Percentiles rank a stretch among this genome's conserved stretches.
Evolutionary conservation across 2,797 vertebrate genomes (phyloP).

Genomic region (Setipinna tenuifilis): DNA sequence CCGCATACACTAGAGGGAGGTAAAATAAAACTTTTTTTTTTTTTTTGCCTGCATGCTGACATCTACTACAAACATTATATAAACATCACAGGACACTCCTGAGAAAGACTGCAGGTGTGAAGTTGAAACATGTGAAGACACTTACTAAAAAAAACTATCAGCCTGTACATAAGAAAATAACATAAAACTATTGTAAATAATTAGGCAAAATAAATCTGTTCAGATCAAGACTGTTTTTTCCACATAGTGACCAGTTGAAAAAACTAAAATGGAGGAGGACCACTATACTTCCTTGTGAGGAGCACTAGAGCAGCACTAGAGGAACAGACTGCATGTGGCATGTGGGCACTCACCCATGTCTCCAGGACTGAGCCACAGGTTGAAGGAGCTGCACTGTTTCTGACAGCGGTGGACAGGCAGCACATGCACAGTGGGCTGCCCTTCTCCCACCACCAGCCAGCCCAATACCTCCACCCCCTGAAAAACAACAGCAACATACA

Average conservation of each 20-base stretch:
- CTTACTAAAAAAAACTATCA: not conserved
- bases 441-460: slow-evolving; percentile 84
- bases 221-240: not conserved
- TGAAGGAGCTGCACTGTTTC: slow-evolving; percentile 84
- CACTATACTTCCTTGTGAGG: not conserved
- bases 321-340: not conserved
- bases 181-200: too few species aligned
- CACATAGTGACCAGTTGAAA: not conserved
- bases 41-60: too few species aligned
- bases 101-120: slow-evolving; percentile 43
- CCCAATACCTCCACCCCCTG: slow-evolving; percentile 81
- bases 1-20: slow-evolving; percentile 71
- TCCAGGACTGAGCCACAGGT: slow-evolving; percentile 82
- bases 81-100: not conserved
- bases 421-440: slow-evolving; percentile 81
- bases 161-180: not conserved
- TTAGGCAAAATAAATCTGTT: too few species aligned
- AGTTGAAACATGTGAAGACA: not conserved
- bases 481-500: slow-evolving; percentile 22
- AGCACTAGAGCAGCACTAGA: not conserved
- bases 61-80: too few species aligned
- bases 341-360: slow-evolving; percentile 79
- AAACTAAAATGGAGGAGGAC: not conserved
- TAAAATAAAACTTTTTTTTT: too few species aligned
- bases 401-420: slow-evolving; percentile 82